Evolutionary conservation across 1,140 invertebrate species (phyloP), one percentile per base, ranked within the genome.

Genomic region (Helicoverpa armigera): DNA sequence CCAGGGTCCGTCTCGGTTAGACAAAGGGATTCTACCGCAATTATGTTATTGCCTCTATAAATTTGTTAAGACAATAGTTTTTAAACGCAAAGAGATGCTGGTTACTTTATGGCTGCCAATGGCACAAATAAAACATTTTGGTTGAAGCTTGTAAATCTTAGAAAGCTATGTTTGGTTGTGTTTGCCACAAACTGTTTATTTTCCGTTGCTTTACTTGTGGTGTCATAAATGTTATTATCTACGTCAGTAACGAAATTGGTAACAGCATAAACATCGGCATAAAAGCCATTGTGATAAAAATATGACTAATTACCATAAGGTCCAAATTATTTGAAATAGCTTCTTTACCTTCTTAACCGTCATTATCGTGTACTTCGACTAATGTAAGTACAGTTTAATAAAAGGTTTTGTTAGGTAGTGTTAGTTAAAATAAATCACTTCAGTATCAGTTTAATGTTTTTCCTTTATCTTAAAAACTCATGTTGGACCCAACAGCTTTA

Each of bases 11-110:
- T 63, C 58, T 84, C 79, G 43, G 80, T 83, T 86, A 89, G 80
- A 92, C 88, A 90, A 90, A 90, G 85, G 83, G 81, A 85, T 86
- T 89, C 82, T 85, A 89, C 89, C 89, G 87, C 88, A 91, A 91
- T 92, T 90, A 89, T 81, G 61, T 83, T 90, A 90, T 89, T 88
- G 87, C 85, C 77, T 82, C 85, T 85, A 90, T 91, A 93, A 92
- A 93, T 92, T 85, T 60, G 75, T 67, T 43, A 76, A 89, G 79
- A 89, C 87, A 91, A 90, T 85, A 86, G 83, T 83, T 89, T 43
- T 90, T 89, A 84, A 70, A 84, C 50, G 67, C 85, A 82, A 86
- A 85, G 70, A 14, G 16, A 75, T 85, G 82, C 87, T 83, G 79
- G 84, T 87, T 70, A 69, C 50, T 90, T 87, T 89, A 90, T 84